Conservation (phyloP, 2,888 invertebrate genomes). For the Listrodromus nycthemerus region DNA sequence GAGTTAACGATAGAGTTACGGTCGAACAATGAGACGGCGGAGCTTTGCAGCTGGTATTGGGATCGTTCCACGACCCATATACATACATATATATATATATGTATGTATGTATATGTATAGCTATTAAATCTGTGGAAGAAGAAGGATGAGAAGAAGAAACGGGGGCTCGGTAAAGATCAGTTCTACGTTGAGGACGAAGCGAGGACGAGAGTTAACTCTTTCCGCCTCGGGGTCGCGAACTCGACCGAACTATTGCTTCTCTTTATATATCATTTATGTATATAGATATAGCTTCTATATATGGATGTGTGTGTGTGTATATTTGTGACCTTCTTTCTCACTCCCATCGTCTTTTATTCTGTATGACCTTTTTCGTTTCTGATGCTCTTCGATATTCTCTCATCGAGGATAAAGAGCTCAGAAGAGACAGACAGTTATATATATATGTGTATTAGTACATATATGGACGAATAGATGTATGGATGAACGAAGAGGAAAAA, state of each 20-base stretch:
- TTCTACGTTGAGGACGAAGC: slow-evolving; percentile 55
- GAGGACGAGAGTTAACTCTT: slow-evolving; percentile 62
- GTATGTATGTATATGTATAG: too few relatives aligned
- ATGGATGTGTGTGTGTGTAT: slow-evolving; percentile 22
- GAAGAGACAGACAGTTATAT: slow-evolving; percentile 24
- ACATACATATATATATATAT: too few relatives aligned
- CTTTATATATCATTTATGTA: slow-evolving; percentile 33
- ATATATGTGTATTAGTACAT: too few relatives aligned
- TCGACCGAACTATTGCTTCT: slow-evolving; percentile 57
- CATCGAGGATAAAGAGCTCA: slow-evolving; percentile 61
- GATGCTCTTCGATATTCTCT: slow-evolving; percentile 61
- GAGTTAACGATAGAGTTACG: slow-evolving; percentile 43
- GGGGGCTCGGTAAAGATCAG: slow-evolving; percentile 58
- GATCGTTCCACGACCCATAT: neutral
- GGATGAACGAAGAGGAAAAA: slow-evolving; percentile 57
- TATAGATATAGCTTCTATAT: neutral
- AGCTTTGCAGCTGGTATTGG: slow-evolving; percentile 23
- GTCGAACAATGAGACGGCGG: slow-evolving; percentile 51
- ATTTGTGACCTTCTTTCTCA: slow-evolving; percentile 32
- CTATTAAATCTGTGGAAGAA: slow-evolving; percentile 2
- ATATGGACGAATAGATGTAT: slow-evolving; percentile 24
- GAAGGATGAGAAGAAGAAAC: slow-evolving; percentile 10
- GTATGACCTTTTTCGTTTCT: slow-evolving; percentile 64
- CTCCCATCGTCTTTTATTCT: slow-evolving; percentile 25
- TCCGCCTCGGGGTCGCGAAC: slow-evolving; percentile 64